Percentiles rank a stretch among this genome's conserved stretches.
These are phyloP conservation scores for Drosophila ironensis DNA, from an alignment of 1,140 invertebrate species.

Conservation along the genomic window DNA sequence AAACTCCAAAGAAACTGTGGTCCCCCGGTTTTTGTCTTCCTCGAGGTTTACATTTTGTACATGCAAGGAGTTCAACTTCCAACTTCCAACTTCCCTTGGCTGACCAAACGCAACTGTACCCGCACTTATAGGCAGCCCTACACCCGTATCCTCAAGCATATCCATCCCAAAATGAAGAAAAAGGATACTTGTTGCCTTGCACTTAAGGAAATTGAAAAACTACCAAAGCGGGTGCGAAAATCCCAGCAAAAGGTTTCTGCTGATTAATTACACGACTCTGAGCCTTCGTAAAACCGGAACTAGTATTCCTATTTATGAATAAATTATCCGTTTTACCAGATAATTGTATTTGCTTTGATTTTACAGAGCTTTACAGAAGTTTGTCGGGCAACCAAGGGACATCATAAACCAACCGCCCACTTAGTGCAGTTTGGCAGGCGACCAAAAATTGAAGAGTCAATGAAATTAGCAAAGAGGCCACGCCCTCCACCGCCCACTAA, in stretches of 20 bases:
- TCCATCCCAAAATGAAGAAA: constrained; percentile 8
- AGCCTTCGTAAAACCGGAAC: too few species aligned
- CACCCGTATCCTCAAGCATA: background rate
- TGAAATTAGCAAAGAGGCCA: constrained; percentile 71
- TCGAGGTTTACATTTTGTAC: background rate
- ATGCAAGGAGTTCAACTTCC: constrained; percentile 1
- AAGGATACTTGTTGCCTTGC: constrained; percentile 58
- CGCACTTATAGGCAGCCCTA: too few species aligned
- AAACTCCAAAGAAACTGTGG: constrained; percentile 64
- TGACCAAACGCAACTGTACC: constrained; percentile 67
- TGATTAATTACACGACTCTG: constrained; percentile 49
- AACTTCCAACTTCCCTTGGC: constrained; percentile 16
- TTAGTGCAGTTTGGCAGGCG: constrained; percentile 48
- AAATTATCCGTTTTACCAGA: too few species aligned
- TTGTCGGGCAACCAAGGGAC: background rate
- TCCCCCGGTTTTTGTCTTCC: constrained; percentile 27
- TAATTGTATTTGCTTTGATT: too few species aligned
- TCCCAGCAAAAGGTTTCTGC: constrained; percentile 13
- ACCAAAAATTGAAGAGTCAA: constrained; percentile 58
- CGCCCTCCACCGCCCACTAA: constrained; percentile 29
- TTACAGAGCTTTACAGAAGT: background rate
- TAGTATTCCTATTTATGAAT: too few species aligned
- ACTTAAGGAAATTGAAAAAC: constrained; percentile 76
- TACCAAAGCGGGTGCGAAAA: constrained; percentile 24
- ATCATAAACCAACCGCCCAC: constrained; percentile 51